Base-by-base conservation (phyloP, 2,113 vertebrate genomes). In the Oncorhynchus clarkii region DNA sequence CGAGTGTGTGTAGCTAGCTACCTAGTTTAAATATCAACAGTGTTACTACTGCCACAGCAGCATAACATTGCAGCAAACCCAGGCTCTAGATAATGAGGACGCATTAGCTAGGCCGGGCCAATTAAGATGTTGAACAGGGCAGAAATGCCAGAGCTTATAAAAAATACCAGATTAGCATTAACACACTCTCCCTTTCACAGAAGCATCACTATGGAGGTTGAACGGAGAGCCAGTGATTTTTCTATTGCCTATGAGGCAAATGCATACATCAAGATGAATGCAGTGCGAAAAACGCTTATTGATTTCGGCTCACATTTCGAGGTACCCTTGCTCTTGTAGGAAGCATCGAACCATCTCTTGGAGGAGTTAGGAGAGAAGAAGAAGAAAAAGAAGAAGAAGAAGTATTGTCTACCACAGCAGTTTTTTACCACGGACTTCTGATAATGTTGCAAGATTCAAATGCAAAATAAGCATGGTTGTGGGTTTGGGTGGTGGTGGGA, bases 201-300 rank as follows among this genome's bases (percentile, higher is more conserved):
- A 5, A 45, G 6, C 0, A 20, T 20, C 14, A 1, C 78, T 77
- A 73, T 70, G 77, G 91, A 88, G 68, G 67, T 49, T 86, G 51
- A 68, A 73, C 57, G 71, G 27, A 67, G 48, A 18, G 83, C 49
- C 80, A 84, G 67, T 75, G 54, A 82, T 89, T 84, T 83, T 86
- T 59, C 72, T 74, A 57, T 77, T 84, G 84, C 83, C 89, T 83
- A 91, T 73, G 78, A 90, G 77, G 88, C 72, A 87, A 93, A 92
- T 84, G 77, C 72, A 77, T 92, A 92, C 83, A 78, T 79, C 72
- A 90, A 91, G 82, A 92, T 79, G 82, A 88, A 93, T 92, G 81
- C 85, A 88, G 69, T 78, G 57, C 7, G 74, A 73, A 84, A 80
- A 89, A 76, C 12, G 48, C 64, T 79, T 90, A 91, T 86, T 88